phyloP scores from a whole-genome alignment of 2,113 vertebrate species.

The Ailuropoda melanoleuca region DNA sequence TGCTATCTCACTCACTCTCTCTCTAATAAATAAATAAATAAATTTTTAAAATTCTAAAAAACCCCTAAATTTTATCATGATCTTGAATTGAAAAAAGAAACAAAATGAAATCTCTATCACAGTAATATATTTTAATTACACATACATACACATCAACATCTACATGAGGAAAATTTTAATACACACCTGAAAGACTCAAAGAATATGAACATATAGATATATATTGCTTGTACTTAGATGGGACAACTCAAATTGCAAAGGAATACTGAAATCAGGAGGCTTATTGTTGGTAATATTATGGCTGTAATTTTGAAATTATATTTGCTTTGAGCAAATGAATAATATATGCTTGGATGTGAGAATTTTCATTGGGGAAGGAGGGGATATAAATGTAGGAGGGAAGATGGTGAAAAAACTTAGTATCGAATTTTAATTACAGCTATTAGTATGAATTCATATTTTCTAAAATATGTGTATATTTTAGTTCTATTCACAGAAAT shows the following conservation, averaged over 20 bases:
- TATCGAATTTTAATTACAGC: background rate
- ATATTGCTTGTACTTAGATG: background rate
- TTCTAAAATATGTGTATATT: background rate
- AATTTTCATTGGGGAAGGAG: background rate
- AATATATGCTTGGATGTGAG: background rate
- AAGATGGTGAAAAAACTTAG: background rate
- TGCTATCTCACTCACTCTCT: background rate
- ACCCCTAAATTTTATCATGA: background rate
- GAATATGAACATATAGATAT: background rate
- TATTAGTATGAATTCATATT: background rate
- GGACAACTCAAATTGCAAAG: background rate
- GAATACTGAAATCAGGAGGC: background rate
- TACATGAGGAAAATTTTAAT: background rate
- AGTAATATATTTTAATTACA: background rate
- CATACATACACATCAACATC: background rate
- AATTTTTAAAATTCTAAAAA: background rate
- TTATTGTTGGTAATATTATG: background rate
- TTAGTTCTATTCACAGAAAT: background rate
- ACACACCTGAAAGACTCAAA: background rate
- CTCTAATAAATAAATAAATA: background rate
- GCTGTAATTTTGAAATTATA: background rate
- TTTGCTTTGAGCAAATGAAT: background rate
- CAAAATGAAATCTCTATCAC: background rate
- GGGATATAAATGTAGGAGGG: background rate
- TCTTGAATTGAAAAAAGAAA: background rate